Base-by-base conservation (phyloP, 1,140 invertebrate species). In the Polypedilum vanderplanki region DNA sequence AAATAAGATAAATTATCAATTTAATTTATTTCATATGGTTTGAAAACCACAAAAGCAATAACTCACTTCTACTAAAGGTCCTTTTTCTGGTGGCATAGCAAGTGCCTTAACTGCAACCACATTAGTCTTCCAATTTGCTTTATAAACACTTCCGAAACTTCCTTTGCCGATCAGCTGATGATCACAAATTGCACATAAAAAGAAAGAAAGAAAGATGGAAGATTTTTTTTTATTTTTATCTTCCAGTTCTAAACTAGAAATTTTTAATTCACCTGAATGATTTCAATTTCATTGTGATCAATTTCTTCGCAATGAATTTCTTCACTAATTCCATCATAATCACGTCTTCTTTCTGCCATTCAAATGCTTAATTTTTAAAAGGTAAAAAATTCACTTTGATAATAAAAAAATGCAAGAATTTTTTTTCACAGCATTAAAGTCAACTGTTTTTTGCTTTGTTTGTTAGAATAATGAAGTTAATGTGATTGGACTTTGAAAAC, bases 61-160 rank as follows among this genome's bases (percentile, higher is more conserved):
- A 20, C 24, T 74, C 76, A 82, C 89, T 87, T 97, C 93, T 77
- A 93, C 88, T 85, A 80, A 95, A 93, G 74, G 93, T 90, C 79
- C 92, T 89, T 79, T 88, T 91, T 82, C 98, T 95, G 76, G 90
- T 89, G 82, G 96, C 93, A 64, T 93, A 91, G 80, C 94, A 93
- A 77, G 98, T 97, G 78, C 88, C 85, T 98, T 98, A 41, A 98
- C 91, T 65, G 96, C 96, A 33, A 98, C 96, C 82, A 89, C 88
- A 80, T 88, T 90, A 46, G 89, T 88, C 80, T 89, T 86, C 95
- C 95, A 98, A 83, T 86, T 85, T 78, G 92, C 96, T 85, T 93
- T 94, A 84, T 90, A 93, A 17, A 98, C 96, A 76, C 95, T 92
- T 76, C 97, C 97, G 86, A 96, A 98, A 24, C 96, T 93, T n/a